A percentile compares a stretch with the other conserved stretches of the same genome.
phyloP scores from a whole-genome alignment of 37 sponge, comb jelly and placozoan species.

The Beroe ovata region DNA sequence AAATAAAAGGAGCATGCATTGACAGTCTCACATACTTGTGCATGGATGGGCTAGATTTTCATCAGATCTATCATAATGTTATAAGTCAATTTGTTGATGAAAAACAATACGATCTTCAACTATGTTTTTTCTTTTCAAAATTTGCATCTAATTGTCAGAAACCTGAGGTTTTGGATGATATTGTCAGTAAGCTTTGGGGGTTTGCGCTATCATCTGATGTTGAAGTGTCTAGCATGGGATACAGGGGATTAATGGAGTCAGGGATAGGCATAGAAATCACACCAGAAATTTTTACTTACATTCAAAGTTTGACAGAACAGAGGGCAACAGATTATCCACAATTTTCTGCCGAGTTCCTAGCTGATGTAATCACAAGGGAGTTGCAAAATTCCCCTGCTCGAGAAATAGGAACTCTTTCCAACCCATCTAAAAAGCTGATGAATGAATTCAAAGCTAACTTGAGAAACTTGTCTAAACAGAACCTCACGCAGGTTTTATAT shows the following conservation, averaged over 20 bases:
- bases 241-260: conserved; percentile 13
- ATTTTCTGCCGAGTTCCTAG: conserved; percentile 26
- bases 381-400: not conserved
- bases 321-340: not conserved
- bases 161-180: not conserved
- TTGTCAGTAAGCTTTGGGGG: conserved; percentile 11
- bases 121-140: conserved; percentile 31
- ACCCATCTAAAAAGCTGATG: conserved; percentile 15
- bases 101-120: not conserved
- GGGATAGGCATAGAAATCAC: not conserved
- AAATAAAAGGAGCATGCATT: conserved; percentile 16
- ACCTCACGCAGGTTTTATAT: not conserved
- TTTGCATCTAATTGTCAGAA: not conserved
- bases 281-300: not conserved
- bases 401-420: not conserved
- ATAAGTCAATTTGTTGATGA: conserved; percentile 7
- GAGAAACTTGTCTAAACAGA: not conserved
- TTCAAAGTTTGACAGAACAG: not conserved
- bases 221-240: conserved; percentile 20
- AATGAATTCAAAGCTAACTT: not conserved
- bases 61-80: not conserved
- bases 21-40: conserved; percentile 42
- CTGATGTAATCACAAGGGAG: not conserved
- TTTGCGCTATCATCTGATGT: not conserved
- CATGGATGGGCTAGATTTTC: not conserved